Evolutionary conservation across 2,113 vertebrate genomes (phyloP), one percentile per base, ranked within the genome.

Genomic region (Stigmatopora argus): DNA sequence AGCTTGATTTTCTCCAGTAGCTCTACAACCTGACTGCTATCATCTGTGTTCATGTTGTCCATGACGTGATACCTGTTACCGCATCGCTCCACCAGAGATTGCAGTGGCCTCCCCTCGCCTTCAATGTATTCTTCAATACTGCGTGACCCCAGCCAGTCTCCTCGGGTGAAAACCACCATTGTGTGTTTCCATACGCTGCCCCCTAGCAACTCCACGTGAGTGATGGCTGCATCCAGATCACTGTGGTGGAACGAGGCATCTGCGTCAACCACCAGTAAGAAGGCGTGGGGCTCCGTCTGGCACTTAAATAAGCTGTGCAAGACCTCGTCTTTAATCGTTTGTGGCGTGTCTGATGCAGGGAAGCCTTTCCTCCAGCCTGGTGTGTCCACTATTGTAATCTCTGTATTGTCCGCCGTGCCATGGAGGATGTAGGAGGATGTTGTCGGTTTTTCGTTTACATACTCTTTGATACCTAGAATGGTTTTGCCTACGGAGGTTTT

Each of bases 1-100:
- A 48, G 52, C 0, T 49, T 67, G 21, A 85, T 77, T 53, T 72
- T 85, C 66, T 81, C 66, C 70, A 86, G 38, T 47, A 86, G 59
- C 56, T 85, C 69, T 3, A 35, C 61, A 44, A 78, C 46, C 51
- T 86, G 80, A 62, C 53, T 34, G 2, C 65, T 44, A 34, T 75
- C 74, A 2, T 64, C 62, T 65, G 11, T 12, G 44, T 78, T 74
- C 58, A 57, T 80, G 73, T 83, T 82, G 19, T 79, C 68, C 7
- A 82, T 5, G 60, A 84, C 77, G 1, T 86, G 78, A 57, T 81
- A 87, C 62, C 78, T 83, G 75, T 85, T 80, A 7, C 63, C 77
- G 59, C 77, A 85, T 26, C n/a, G 60, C 8, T 84, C 75, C 8
- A 79, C 62, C 0, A 85, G 41, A 3, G 35, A 62, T 56, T 60